These are phyloP conservation scores for Conus canariensis DNA, from an alignment of 2,888 invertebrate genomes.

Conservation along the genomic window DNA sequence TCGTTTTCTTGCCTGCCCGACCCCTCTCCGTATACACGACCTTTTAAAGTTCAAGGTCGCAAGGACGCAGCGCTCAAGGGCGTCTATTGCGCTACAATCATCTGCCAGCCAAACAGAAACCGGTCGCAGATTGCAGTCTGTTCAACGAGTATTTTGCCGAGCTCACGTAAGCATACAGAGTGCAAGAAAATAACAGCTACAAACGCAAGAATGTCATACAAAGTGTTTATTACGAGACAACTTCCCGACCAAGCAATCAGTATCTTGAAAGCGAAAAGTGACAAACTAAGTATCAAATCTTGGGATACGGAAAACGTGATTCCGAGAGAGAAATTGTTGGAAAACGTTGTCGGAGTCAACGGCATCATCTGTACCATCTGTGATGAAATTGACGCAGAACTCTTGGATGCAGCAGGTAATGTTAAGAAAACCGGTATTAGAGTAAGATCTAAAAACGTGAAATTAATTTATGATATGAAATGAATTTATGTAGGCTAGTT, in stretches of 20 bases:
- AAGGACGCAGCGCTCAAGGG: background rate
- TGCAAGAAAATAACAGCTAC: background rate
- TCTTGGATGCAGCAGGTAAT: slow-evolving; percentile 85
- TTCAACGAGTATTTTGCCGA: background rate
- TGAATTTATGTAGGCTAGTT: background rate
- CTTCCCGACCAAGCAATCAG: slow-evolving; percentile 61
- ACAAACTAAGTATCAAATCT: slow-evolving; percentile 55
- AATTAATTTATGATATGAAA: too few species aligned
- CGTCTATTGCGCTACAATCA: background rate
- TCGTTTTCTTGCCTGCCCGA: background rate
- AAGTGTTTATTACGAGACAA: slow-evolving; percentile 65
- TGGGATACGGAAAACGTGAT: slow-evolving; percentile 61
- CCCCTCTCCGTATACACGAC: background rate
- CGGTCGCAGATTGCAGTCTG: too few species aligned
- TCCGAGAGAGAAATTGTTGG: slow-evolving; percentile 83
- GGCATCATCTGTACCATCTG: slow-evolving; percentile 89
- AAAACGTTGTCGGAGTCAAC: slow-evolving; percentile 85
- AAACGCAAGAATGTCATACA: slow-evolving; percentile 45
- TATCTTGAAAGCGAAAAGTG: slow-evolving; percentile 54
- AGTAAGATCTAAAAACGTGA: too few species aligned
- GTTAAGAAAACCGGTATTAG: too few species aligned
- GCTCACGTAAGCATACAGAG: background rate
- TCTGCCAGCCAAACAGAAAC: background rate
- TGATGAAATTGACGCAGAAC: slow-evolving; percentile 88
- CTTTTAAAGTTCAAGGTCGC: background rate